Evolutionary conservation across 2,888 invertebrate genomes (phyloP), one percentile per base, ranked within the genome.

Genomic region (Nomada flava): DNA sequence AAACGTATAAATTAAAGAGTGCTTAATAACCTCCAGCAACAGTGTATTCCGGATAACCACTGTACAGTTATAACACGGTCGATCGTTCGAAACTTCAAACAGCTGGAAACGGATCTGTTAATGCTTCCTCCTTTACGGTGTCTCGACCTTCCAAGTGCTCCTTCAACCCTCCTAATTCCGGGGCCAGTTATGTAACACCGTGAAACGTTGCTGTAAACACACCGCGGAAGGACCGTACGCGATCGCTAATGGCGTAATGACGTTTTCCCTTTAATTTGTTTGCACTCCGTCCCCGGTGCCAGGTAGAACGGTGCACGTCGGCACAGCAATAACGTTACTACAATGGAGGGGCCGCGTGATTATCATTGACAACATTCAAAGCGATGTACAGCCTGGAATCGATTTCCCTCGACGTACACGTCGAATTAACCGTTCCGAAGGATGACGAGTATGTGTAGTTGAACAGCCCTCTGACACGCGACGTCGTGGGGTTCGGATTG

Each of bases 121-220:
- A 47, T 47, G 55, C 78, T 80, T 73, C 70, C 83, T 65, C 77
- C 76, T 71, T 85, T 87, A 86, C 86, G 86, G 85, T 85, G 85
- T 73, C 69, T 77, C 85, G 76, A 78, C 80, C 80, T 71, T 65
- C 73, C 63, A 50, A 59, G 42, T 23, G 69, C 60, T 57, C 68
- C 73, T 76, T 76, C 57, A 67, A 74, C 73, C 86, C 75, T 80
- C 52, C 77, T 77, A 72, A 83, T 83, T 79, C 73, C 63, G 60
- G n/a, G 69, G 62, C 79, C 83, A 77, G 78, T 83, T 83, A 89
- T 77, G 78, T 82, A 82, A 85, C 71, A 65, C 63, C 69, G 53
- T 20, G 59, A 64, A 42, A 36, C 68, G 71, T 29, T 57, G 59
- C 47, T 11, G 70, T 59, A 82, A 84, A 83, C 86, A 85, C 74